Conservation (phyloP, 2,888 invertebrate genomes). For the Psococerastis gibbosa region DNA sequence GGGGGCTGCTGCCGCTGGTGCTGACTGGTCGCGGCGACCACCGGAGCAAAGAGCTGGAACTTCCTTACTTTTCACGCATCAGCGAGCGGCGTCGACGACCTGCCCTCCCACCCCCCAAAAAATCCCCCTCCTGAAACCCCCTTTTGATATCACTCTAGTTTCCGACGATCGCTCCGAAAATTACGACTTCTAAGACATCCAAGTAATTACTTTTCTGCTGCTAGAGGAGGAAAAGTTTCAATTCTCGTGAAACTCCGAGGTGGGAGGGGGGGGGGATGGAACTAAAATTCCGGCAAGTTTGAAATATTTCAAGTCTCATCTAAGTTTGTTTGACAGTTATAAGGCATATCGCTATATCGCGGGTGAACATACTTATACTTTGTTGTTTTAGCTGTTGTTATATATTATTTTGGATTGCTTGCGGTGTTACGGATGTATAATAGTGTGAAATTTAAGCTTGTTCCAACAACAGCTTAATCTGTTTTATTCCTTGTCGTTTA, state of each 20-base stretch:
- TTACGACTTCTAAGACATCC: slow-evolving; percentile 10
- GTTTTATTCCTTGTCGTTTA: too few relatives aligned
- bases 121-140: neutral
- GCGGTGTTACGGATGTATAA: too few relatives aligned
- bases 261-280: too few relatives aligned
- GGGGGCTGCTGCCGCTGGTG: neutral
- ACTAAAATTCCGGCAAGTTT: slow-evolving; percentile 9
- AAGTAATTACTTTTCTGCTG: slow-evolving; percentile 11
- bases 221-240: slow-evolving; percentile 7
- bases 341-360: slow-evolving; percentile 9
- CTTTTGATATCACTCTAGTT: slow-evolving; percentile 4
- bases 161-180: slow-evolving; percentile 8
- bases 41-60: neutral
- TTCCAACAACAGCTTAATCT: too few relatives aligned
- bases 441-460: too few relatives aligned
- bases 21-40: neutral
- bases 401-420: too few relatives aligned
- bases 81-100: neutral
- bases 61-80: neutral
- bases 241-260: slow-evolving; percentile 8
- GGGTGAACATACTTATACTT: too few relatives aligned
- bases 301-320: slow-evolving; percentile 4
- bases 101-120: neutral
- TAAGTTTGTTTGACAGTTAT: slow-evolving; percentile 8
- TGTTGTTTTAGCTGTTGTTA: too few relatives aligned